Base-by-base conservation (phyloP, 2,113 vertebrate species). In the Apteryx owenii region DNA sequence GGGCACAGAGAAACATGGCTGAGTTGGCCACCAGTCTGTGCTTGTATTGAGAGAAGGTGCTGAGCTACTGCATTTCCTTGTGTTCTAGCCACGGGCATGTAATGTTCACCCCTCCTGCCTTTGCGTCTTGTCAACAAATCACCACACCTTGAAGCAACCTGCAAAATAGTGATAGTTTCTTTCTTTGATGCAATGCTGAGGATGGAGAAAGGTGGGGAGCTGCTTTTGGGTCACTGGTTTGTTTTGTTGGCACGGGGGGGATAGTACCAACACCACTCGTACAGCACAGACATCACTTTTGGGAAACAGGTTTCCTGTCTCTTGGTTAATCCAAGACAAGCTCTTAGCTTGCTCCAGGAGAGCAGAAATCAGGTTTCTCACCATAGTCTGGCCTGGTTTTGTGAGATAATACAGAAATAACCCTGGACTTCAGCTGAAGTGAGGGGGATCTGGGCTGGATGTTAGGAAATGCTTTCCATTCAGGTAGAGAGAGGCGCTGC, bases 1-100 rank as follows among this genome's bases (percentile, higher is more conserved):
- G 0, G 48, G 26, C 5, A 44, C 5, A 1, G 12, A 60, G 31
- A 33, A 60, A 18, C 46, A 48, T 5, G 17, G 31, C 31, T 22
- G 33, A 1, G 0, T n/a, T 69, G 1, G 7, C 5, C 46, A 13
- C 21, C 0, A 1, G 10, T 10, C 3, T 9, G 33, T 1, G 0
- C 10, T 77, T 12, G 6, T 48, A 0, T 1, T 5, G 29, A 68
- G 12, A 71, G 10, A 89, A 78, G 25, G 0, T 46, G 7, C 75
- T 51, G 70, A 73, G 84, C 46, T 42, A 7, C 2, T 48, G 28
- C 10, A 8, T 28, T 82, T 53, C 44, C 33, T 48, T 5, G 9
- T 7, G 50, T 3, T 7, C 10, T 18, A 15, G 5, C 42, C 18
- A 2, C 0, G 12, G 12, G 16, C 5, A 0, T 1, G 5, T 22